phyloP scores from a whole-genome alignment of 2,888 invertebrate species.

The Callinectes sapidus region DNA sequence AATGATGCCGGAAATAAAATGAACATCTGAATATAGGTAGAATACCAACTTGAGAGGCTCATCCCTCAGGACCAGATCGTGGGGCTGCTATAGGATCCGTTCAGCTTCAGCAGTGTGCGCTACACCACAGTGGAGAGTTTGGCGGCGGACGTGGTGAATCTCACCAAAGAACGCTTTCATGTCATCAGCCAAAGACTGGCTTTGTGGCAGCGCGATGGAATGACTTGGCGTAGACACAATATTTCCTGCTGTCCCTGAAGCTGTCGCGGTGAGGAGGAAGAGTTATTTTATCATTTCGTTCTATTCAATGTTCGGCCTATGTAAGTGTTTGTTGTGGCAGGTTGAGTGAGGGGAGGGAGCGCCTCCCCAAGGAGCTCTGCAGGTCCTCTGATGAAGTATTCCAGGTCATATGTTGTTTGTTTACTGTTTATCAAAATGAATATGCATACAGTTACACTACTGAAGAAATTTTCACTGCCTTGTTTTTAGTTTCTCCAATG shows the following conservation, averaged over 20 bases:
- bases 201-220: not conserved
- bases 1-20: no score
- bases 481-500: not conserved
- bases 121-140: slow-evolving; percentile 92
- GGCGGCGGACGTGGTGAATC: slow-evolving; percentile 87
- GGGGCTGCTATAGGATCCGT: slow-evolving; percentile 91
- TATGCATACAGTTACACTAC: not conserved
- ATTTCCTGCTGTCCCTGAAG: not conserved
- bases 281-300: not conserved
- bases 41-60: slow-evolving; percentile 77
- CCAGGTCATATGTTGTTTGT: not conserved
- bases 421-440: not conserved
- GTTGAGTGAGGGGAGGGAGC: not conserved
- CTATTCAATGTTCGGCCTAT: not conserved
- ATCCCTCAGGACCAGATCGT: slow-evolving; percentile 85
- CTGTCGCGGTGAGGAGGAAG: not conserved
- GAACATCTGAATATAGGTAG: no score
- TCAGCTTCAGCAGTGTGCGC: slow-evolving; percentile 92
- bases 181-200: slow-evolving; percentile 59
- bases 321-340: not conserved
- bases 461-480: not conserved
- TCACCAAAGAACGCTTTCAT: slow-evolving; percentile 68
- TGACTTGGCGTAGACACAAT: not conserved
- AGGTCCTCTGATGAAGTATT: not conserved
- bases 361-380: not conserved